These are phyloP conservation scores for Gavia stellata DNA, from an alignment of 2,113 vertebrate genomes.

Conservation along the genomic window DNA sequence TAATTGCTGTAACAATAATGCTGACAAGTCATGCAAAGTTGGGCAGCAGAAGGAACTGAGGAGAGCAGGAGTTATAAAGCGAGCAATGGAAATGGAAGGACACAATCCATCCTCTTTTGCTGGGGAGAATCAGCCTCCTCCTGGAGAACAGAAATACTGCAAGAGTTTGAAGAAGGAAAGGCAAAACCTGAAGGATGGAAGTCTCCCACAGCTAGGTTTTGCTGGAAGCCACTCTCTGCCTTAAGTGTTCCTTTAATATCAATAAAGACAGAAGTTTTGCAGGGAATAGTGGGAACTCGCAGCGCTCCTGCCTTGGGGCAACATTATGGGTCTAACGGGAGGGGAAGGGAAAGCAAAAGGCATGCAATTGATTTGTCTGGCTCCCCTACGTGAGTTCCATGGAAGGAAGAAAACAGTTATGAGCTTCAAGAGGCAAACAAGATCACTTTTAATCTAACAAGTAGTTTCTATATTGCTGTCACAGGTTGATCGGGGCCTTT, in stretches of 20 bases:
- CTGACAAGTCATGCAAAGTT: neutral
- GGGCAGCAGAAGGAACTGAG: neutral
- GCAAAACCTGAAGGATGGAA: neutral
- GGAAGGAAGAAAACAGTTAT: neutral
- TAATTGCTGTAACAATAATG: neutral
- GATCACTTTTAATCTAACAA: neutral
- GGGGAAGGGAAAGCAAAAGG: neutral
- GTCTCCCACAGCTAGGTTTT: neutral
- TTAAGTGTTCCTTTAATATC: neutral
- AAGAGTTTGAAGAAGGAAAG: neutral
- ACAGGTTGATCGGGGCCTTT: neutral
- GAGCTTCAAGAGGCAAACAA: neutral
- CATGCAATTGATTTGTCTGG: neutral
- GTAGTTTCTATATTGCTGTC: neutral
- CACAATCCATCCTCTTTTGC: neutral
- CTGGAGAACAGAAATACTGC: constrained; percentile 24
- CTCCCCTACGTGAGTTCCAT: neutral
- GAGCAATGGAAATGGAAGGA: neutral
- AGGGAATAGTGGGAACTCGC: neutral
- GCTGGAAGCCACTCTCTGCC: neutral
- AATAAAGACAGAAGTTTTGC: neutral
- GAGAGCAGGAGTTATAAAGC: neutral
- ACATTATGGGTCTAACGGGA: neutral
- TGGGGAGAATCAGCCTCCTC: constrained; percentile 28
- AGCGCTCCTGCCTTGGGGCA: neutral